These are phyloP conservation scores for Serripes groenlandicus DNA, from an alignment of 2,888 invertebrate species.

Conservation along the genomic window DNA sequence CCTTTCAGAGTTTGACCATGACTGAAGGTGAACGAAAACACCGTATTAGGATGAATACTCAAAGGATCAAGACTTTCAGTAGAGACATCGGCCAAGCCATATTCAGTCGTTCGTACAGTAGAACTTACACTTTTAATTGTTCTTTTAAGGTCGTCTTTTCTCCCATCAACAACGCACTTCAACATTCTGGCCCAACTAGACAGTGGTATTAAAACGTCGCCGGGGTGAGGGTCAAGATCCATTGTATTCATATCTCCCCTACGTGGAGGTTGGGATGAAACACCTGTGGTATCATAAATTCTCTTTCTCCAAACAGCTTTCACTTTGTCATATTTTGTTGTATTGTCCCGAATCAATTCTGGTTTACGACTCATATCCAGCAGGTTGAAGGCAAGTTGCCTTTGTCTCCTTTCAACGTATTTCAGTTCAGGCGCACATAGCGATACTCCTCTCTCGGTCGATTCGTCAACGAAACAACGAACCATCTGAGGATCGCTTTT, in stretches of 20 bases:
- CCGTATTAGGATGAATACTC: constrained; percentile 54
- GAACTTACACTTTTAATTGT: neutral
- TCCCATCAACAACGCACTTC: constrained; percentile 18
- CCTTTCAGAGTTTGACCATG: constrained; percentile 63
- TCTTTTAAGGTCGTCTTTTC: constrained; percentile 21
- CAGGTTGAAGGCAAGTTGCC: constrained; percentile 64
- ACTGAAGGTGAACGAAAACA: constrained; percentile 64
- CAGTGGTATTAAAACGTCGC: constrained; percentile 9
- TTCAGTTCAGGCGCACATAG: constrained; percentile 65
- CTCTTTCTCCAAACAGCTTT: constrained; percentile 68
- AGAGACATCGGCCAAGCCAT: constrained; percentile 50
- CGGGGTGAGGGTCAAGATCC: constrained; percentile 1
- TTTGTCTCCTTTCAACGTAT: constrained; percentile 47
- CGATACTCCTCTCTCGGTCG: constrained; percentile 62
- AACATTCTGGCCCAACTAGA: constrained; percentile 28
- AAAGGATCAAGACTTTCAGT: constrained; percentile 44
- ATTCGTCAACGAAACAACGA: constrained; percentile 59
- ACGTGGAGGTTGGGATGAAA: constrained; percentile 12
- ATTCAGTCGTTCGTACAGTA: neutral
- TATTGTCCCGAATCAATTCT: constrained; percentile 28
- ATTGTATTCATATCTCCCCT: constrained; percentile 6
- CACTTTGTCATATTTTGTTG: constrained; percentile 41
- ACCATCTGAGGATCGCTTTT: constrained; percentile 56
- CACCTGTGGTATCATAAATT: constrained; percentile 49
- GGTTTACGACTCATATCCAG: constrained; percentile 68